Base-by-base conservation (phyloP, 92 coral and sea anemone species). In the Zoanthus sociatus region DNA sequence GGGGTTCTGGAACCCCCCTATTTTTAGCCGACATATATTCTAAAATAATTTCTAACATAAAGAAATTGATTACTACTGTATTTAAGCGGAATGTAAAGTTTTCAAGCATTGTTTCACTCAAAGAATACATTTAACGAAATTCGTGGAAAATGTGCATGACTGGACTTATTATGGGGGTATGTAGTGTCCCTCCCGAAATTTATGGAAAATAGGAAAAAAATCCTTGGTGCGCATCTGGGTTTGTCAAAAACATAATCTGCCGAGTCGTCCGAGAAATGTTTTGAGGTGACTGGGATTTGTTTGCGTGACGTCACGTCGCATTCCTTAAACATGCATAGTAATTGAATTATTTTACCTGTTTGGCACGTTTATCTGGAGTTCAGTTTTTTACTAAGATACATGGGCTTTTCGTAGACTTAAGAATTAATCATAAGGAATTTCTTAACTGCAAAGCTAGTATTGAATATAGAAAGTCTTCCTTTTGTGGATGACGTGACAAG, bases 281-380 rank as follows among this genome's bases (percentile, higher is more conserved):
- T 12, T 56, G 16, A 56, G 16, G 4, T 0, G n/a, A 56, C 14
- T 15, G 5, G 16, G 15, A 56, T 56, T 56, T 56, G 63, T n/a
- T 56, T 56, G 63, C 63, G 63, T 56, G 63, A 56, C 63, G 63
- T 56, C 63, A 56, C 63, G n/a, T n/a, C 63, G 63, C 63, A 56
- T 56, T 9, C 63, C 16, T 56, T n/a, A 12, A 12, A 56, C 63
- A 56, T 56, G n/a, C 63, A 56, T 56, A 12, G 13, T n/a, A 56
- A 56, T 12, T 56, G 16, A 55, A 56, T 56, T 8, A 56, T 8
- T 10, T 56, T 15, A 56, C 63, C n/a, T 26, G 26, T 26, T 26
- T 26, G 16, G 16, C 63, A 9, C 63, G 63, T 56, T 55, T 56
- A 56, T 56, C 16, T 56, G 13, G 63, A n/a, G 4, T 26, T 26